Evolutionary conservation across 2,113 vertebrate species (phyloP).

Genomic region (Ploceus nigricollis): DNA sequence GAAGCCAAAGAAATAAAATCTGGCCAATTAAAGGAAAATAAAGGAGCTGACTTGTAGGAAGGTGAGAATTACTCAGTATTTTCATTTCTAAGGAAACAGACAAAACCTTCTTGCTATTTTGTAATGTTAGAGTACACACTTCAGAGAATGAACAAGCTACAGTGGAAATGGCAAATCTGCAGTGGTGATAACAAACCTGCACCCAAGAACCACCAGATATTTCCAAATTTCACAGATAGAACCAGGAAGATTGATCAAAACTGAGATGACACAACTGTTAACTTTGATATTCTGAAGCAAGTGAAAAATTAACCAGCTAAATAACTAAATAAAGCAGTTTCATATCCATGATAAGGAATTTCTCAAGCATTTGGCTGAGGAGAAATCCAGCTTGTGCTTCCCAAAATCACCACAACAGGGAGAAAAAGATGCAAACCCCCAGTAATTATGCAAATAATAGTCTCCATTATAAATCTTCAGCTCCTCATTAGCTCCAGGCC

Average conservation of each 20-base stretch:
- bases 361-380: not conserved
- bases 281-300: not conserved
- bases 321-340: not conserved
- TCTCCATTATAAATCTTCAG: not conserved
- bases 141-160: not conserved
- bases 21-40: not conserved
- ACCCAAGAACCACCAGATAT: not conserved
- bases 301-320: not conserved
- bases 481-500: not conserved
- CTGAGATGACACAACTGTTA: fast-evolving
- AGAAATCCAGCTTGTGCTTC: not conserved
- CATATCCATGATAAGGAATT: not conserved
- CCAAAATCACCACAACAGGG: not conserved
- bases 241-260: not conserved
- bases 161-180: not conserved
- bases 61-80: not conserved
- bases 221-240: not conserved
- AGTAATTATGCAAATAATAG: not conserved
- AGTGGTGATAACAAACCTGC: not conserved
- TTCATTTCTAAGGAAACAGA: not conserved
- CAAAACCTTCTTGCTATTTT: not conserved
- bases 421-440: not conserved
- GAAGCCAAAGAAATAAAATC: not conserved
- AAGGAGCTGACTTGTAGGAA: not conserved
- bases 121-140: not conserved